Percentiles rank a stretch among this genome's conserved stretches.
Conservation (phyloP, 23 tunicate genomes). For the Halocynthia roretzi region DNA sequence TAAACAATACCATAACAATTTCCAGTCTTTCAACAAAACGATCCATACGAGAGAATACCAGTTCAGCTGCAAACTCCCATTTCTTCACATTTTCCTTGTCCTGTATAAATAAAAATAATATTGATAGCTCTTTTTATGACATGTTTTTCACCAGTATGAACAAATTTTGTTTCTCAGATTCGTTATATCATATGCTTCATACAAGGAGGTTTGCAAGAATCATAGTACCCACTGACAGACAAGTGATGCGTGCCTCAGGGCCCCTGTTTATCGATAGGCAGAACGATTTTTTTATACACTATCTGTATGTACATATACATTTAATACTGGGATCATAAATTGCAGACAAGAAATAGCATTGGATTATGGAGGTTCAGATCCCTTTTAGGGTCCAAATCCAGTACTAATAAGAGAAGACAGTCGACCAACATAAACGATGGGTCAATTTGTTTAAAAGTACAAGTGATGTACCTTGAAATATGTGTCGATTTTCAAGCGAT, state of each 20-base stretch:
- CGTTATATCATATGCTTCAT: too few species aligned
- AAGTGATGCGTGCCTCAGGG: too few species aligned
- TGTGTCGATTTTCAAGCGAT: slow-evolving; percentile 33
- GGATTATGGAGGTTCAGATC: not conserved
- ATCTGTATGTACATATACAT: too few species aligned
- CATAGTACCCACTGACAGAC: too few species aligned
- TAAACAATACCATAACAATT: slow-evolving; percentile 51
- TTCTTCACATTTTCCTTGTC: slow-evolving; percentile 34
- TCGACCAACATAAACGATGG: not conserved
- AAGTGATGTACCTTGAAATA: slow-evolving; percentile 41
- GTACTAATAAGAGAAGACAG: not conserved
- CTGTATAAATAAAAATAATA: slow-evolving; percentile 10
- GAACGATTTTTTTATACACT: too few species aligned
- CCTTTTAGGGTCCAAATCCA: not conserved
- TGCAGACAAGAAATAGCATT: not conserved
- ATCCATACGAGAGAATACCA: slow-evolving; percentile 74
- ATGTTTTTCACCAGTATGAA: too few species aligned
- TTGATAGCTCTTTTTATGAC: too few species aligned
- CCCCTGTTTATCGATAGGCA: too few species aligned
- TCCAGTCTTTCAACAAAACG: slow-evolving; percentile 54
- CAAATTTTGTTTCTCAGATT: too few species aligned
- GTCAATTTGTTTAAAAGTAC: not conserved
- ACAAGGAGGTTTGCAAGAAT: too few species aligned
- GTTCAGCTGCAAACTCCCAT: slow-evolving; percentile 78
- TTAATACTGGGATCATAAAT: too few species aligned